phyloP scores from a whole-genome alignment of 2,797 vertebrate genomes.

The Xenentodon cancila region DNA sequence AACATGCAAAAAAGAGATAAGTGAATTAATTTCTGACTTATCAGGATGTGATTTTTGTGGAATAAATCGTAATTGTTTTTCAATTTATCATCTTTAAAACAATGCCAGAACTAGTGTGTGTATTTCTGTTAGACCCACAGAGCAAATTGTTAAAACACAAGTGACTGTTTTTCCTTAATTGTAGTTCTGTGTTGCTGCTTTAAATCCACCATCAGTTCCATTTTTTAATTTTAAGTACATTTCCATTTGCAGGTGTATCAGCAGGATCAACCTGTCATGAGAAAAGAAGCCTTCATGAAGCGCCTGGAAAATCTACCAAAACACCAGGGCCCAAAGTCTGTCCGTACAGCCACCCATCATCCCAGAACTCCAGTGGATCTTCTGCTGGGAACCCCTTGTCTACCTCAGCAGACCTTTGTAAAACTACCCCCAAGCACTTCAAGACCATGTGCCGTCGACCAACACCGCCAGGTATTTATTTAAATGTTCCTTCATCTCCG shows the following conservation, averaged over 20 bases:
- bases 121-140: neutral
- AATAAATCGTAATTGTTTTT: too few relatives aligned
- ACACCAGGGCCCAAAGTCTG: slow-evolving; percentile 86
- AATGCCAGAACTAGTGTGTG: neutral
- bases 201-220: neutral
- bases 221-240: too few relatives aligned
- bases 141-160: neutral
- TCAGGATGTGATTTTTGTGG: too few relatives aligned
- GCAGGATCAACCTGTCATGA: slow-evolving; percentile 79
- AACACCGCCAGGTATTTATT: slow-evolving; percentile 86
- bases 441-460: slow-evolving; percentile 94
- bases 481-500: neutral
- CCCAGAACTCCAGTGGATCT: slow-evolving; percentile 80
- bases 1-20: too few relatives aligned
- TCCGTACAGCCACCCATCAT: slow-evolving; percentile 88
- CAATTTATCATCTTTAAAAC: neutral
- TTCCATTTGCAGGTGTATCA: slow-evolving; percentile 64
- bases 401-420: slow-evolving; percentile 94
- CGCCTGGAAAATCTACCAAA: slow-evolving; percentile 84
- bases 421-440: slow-evolving; percentile 94
- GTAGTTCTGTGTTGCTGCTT: neutral
- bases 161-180: neutral
- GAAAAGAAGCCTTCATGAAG: slow-evolving; percentile 83
- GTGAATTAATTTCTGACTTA: too few relatives aligned
- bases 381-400: slow-evolving; percentile 84